phyloP scores from a whole-genome alignment of 2,797 vertebrate genomes.

The Rhinella marina region DNA sequence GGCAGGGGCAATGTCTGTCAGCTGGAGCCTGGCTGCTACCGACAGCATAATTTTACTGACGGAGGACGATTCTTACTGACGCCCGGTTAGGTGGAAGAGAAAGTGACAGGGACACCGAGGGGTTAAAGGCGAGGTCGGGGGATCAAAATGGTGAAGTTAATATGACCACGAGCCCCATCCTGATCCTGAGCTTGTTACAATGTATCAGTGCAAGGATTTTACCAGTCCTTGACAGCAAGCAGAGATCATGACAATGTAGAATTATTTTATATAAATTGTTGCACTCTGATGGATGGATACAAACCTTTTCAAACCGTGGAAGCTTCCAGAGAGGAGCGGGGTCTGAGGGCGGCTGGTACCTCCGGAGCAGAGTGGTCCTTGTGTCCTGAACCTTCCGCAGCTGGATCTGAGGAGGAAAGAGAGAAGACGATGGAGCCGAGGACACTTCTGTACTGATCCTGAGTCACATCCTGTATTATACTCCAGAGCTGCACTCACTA shows the following conservation, averaged over 20 bases:
- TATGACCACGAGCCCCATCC: too few species aligned
- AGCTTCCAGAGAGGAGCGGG: constrained; percentile 76
- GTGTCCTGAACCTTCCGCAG: constrained; percentile 70
- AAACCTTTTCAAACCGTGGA: constrained; percentile 78
- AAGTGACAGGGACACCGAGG: neutral
- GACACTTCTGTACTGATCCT: too few species aligned
- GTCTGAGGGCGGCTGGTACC: constrained; percentile 63
- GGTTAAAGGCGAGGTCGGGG: neutral
- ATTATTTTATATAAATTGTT: too few species aligned
- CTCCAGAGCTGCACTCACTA: too few species aligned
- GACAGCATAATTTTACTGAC: neutral
- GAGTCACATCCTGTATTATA: too few species aligned
- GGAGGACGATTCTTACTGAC: neutral
- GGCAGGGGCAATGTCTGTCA: neutral
- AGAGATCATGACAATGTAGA: neutral
- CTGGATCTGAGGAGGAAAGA: constrained; percentile 63
- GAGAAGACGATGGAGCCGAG: neutral
- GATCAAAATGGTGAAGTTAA: too few species aligned
- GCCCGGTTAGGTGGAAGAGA: too few species aligned
- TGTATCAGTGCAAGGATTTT: neutral
- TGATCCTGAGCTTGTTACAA: neutral
- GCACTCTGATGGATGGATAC: neutral
- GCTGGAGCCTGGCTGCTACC: neutral
- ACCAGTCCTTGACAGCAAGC: neutral
- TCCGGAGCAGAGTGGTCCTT: constrained; percentile 74